Percentiles rank a stretch among this genome's conserved stretches.
These are phyloP conservation scores for Drosophila kambysellisi DNA, from an alignment of 2,888 invertebrate genomes.

Conservation along the genomic window DNA sequence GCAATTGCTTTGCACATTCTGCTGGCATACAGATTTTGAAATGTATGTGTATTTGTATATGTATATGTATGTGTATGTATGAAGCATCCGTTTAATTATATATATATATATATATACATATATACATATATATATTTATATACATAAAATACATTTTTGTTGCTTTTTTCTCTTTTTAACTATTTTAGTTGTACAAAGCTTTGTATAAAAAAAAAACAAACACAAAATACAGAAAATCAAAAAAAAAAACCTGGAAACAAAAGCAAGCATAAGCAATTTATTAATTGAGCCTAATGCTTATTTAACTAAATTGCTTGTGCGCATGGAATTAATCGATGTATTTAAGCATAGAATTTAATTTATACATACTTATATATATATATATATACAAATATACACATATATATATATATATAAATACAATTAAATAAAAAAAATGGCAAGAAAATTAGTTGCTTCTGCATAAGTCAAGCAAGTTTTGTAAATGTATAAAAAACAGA, in stretches of 20 bases:
- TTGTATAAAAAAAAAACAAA: slow-evolving; percentile 61
- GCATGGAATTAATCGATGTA: slow-evolving; percentile 75
- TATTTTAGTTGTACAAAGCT: slow-evolving; percentile 83
- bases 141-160: slow-evolving; percentile 66
- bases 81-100: slow-evolving; percentile 47
- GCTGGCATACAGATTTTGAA: slow-evolving; percentile 20
- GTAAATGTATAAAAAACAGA: slow-evolving; percentile 63
- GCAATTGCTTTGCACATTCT: slow-evolving; percentile 23
- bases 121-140: slow-evolving; percentile 33
- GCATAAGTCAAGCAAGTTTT: slow-evolving; percentile 56
- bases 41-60: slow-evolving; percentile 18
- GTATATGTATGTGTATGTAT: slow-evolving; percentile 29
- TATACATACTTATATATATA: slow-evolving; percentile 50
- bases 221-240: slow-evolving; percentile 44
- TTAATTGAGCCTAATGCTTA: slow-evolving; percentile 65
- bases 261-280: slow-evolving; percentile 58
- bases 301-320: slow-evolving; percentile 63
- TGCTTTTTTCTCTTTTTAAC: slow-evolving; percentile 75
- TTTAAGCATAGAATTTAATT: slow-evolving; percentile 76
- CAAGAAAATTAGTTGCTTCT: slow-evolving; percentile 43
- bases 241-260: slow-evolving; percentile 35
- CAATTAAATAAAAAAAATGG: slow-evolving; percentile 29
- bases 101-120: slow-evolving; percentile 12
- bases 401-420: slow-evolving; percentile 28
- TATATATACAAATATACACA: slow-evolving; percentile 18